Conservation (phyloP, 1,140 invertebrate species). For the Diprion similis region DNA sequence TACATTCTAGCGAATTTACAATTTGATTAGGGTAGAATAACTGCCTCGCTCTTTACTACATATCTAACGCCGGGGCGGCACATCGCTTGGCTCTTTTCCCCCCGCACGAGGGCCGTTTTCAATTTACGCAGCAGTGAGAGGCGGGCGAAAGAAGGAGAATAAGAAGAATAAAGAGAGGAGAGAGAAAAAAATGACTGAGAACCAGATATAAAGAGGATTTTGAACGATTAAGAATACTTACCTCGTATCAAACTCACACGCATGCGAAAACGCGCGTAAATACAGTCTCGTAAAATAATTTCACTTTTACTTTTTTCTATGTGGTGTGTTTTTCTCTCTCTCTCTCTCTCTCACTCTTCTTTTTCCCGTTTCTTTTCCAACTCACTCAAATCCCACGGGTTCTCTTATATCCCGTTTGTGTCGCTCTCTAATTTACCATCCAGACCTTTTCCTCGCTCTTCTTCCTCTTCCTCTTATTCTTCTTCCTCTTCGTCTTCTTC, state of each 20-base stretch:
- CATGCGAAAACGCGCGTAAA: no score
- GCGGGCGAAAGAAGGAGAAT: neutral
- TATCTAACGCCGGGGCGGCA: neutral
- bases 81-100: constrained; percentile 6
- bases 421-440: constrained; percentile 19
- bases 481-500: neutral
- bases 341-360: no score
- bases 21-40: constrained; percentile 44
- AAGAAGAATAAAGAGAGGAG: neutral
- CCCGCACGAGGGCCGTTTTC: constrained; percentile 4
- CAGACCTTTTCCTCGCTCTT: constrained; percentile 27
- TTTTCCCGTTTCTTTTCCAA: neutral
- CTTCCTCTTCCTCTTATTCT: neutral
- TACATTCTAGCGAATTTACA: constrained; percentile 49
- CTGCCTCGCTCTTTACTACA: neutral
- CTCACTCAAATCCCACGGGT: no score
- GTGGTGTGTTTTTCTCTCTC: neutral
- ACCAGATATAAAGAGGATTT: constrained; percentile 28
- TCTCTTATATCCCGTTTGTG: neutral
- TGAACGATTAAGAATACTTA: neutral
- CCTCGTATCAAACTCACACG: neutral
- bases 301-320: neutral
- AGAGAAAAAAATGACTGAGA: neutral
- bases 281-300: neutral
- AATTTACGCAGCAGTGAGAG: neutral